phyloP scores from a whole-genome alignment of 2,888 invertebrate species.

The Lasioglossum calceatum region DNA sequence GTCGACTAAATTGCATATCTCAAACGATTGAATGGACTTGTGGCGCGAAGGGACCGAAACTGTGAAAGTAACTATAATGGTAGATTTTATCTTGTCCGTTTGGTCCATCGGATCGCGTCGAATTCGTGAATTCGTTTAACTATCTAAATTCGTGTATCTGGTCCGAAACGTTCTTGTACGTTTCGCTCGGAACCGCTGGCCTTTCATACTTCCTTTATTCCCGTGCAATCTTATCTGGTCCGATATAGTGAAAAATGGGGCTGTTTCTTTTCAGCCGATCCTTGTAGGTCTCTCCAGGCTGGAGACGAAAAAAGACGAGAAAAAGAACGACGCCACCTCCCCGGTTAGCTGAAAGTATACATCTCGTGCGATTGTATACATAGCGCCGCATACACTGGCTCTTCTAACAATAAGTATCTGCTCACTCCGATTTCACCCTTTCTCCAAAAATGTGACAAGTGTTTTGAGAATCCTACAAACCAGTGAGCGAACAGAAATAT shows the following conservation, averaged over 20 bases:
- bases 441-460: not conserved
- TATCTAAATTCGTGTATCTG: slow-evolving; percentile 2
- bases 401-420: not conserved
- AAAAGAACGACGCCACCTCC: not conserved
- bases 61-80: not conserved
- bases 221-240: slow-evolving; percentile 46
- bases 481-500: not conserved
- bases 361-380: slow-evolving; percentile 16
- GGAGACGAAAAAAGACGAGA: not conserved
- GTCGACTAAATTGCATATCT: not conserved
- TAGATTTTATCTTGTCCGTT: not conserved
- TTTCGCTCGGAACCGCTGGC: slow-evolving; percentile 25
- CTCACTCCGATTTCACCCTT: not conserved
- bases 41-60: too few relatives aligned
- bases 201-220: slow-evolving; percentile 42
- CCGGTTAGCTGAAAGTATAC: slow-evolving; percentile 2
- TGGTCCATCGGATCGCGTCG: not conserved
- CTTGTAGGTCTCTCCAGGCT: slow-evolving; percentile 21
- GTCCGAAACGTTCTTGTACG: not conserved
- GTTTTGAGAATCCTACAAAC: not conserved
- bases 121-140: not conserved
- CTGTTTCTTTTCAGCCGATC: slow-evolving; percentile 25
- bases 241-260: slow-evolving; percentile 42
- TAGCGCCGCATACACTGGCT: not conserved
- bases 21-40: not conserved